A percentile compares a stretch with the other conserved stretches of the same genome.
Evolutionary conservation across 1,140 invertebrate species (phyloP).

Genomic region (Temnothorax longispinosus): DNA sequence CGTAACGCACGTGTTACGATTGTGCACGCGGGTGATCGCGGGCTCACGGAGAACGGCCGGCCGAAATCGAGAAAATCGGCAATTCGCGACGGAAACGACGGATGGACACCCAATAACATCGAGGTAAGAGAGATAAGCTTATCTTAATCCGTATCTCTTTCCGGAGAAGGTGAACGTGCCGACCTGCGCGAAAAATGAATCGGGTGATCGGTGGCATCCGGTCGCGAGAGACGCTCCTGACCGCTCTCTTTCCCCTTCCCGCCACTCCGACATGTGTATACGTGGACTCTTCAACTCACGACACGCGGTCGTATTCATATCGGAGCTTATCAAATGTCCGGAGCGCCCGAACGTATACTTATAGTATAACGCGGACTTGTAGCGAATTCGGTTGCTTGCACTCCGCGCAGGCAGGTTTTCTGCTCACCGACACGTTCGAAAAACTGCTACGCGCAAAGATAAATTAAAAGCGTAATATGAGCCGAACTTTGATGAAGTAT

Average conservation of each 20-base stretch:
- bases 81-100: neutral
- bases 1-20: constrained; percentile 6
- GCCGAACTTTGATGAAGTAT: neutral
- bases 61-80: neutral
- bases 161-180: neutral
- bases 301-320: constrained; percentile 60
- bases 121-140: neutral
- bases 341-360: neutral
- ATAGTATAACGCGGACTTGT: neutral
- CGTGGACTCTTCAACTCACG: constrained; percentile 64
- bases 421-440: neutral
- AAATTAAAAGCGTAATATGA: neutral
- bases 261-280: constrained; percentile 20
- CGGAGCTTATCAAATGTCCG: neutral
- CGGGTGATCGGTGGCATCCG: neutral
- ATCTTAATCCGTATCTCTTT: neutral
- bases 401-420: neutral
- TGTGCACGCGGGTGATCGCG: neutral
- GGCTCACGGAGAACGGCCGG: neutral
- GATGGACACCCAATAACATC: neutral
- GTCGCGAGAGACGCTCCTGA: constrained; percentile 53
- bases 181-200: neutral
- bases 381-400: neutral
- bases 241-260: neutral
- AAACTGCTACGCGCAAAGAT: neutral